A percentile compares a stretch with the other conserved stretches of the same genome.
phyloP scores from a whole-genome alignment of 2,797 vertebrate genomes.

The Harpagifer antarcticus region DNA sequence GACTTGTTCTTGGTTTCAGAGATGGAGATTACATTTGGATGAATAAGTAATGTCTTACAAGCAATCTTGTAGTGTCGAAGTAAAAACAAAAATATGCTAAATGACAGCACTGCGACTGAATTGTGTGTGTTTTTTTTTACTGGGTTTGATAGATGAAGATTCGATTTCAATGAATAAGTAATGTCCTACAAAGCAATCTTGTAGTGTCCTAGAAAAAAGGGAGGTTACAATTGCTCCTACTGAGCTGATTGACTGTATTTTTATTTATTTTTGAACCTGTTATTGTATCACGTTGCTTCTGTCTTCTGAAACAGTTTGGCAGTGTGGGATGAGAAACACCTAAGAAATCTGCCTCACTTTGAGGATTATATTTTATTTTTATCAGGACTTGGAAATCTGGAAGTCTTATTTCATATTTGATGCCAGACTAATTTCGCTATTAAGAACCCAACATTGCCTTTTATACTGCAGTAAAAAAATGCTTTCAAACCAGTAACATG shows the following conservation, averaged over 20 bases:
- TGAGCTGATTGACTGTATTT: too few species aligned
- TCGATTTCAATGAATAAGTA: slow-evolving; percentile 58
- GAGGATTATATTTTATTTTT: slow-evolving; percentile 15
- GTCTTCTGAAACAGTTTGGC: slow-evolving; percentile 18
- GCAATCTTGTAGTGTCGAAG: slow-evolving; percentile 12
- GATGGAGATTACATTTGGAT: slow-evolving; percentile 46
- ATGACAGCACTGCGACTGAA: slow-evolving; percentile 20
- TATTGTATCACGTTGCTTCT: slow-evolving; percentile 21
- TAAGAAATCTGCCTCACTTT: slow-evolving; percentile 22
- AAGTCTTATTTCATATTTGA: slow-evolving; percentile 3
- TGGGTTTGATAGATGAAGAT: slow-evolving; percentile 41
- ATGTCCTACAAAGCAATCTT: slow-evolving; percentile 43
- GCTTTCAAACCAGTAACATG: slow-evolving; percentile 6
- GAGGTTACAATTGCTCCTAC: background rate
- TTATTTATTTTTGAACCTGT: slow-evolving; percentile 8
- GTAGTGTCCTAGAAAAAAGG: background rate
- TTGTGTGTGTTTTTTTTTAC: background rate
- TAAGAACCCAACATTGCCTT: background rate
- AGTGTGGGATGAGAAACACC: slow-evolving; percentile 17
- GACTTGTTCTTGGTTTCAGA: slow-evolving; percentile 42
- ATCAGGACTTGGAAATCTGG: slow-evolving; percentile 8
- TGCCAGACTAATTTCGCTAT: background rate
- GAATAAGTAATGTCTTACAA: slow-evolving; percentile 57
- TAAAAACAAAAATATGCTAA: background rate
- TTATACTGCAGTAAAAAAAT: background rate